Evolutionary conservation across 37 sponge, comb jelly and placozoan species (phyloP).

Genomic region (Amphimedon queenslandica): DNA sequence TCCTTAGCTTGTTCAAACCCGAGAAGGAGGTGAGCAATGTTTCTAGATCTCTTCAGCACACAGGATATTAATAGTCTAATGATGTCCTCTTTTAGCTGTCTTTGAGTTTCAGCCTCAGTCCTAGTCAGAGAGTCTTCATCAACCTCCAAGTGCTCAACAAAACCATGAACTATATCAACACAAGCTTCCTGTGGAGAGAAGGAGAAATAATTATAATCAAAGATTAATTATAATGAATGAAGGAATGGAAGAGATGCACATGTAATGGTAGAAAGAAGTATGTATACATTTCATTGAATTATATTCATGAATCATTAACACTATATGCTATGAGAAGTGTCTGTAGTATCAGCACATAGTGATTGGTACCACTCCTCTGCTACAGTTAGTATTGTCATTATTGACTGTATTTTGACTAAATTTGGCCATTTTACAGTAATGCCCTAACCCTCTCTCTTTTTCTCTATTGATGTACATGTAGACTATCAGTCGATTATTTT

Average conservation of each 20-base stretch:
- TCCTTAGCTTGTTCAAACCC: conserved; percentile 63
- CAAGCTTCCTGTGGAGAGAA: conserved; percentile 27
- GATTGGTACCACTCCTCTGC: too few relatives aligned
- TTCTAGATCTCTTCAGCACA: conserved; percentile 73
- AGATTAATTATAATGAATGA: not conserved
- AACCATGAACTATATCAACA: conserved; percentile 61
- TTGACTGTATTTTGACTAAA: too few relatives aligned
- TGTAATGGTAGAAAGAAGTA: not conserved
- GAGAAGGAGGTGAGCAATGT: conserved; percentile 87
- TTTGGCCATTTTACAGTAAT: too few relatives aligned
- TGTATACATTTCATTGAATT: too few relatives aligned
- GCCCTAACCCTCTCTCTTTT: too few relatives aligned
- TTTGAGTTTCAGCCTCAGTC: conserved; percentile 26
- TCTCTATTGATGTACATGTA: too few relatives aligned
- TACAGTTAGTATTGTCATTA: too few relatives aligned
- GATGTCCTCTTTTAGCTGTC: conserved; percentile 63
- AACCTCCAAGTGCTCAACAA: conserved; percentile 79
- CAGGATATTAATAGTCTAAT: conserved; percentile 70
- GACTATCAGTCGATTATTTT: too few relatives aligned
- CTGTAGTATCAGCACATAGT: too few relatives aligned
- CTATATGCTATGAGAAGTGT: too few relatives aligned
- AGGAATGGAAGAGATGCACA: not conserved
- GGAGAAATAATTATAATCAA: not conserved
- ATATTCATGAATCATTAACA: too few relatives aligned
- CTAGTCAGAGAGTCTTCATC: not conserved